phyloP scores from a whole-genome alignment of 2,113 vertebrate genomes.

The Suricata suricatta region DNA sequence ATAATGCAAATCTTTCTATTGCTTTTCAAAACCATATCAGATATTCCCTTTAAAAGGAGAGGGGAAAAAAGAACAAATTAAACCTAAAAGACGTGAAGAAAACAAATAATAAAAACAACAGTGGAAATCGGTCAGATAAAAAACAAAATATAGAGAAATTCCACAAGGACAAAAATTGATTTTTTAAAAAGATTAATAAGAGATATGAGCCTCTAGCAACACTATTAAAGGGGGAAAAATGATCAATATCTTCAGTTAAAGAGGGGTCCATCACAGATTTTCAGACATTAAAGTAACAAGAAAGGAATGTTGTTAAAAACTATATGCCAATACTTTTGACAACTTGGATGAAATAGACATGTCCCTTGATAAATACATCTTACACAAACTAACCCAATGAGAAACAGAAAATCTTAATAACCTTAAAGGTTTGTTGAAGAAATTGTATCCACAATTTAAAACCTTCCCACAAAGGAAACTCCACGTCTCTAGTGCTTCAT shows the following conservation, averaged over 20 bases:
- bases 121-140: background rate
- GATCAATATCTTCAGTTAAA: background rate
- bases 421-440: background rate
- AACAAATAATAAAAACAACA: background rate
- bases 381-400: background rate
- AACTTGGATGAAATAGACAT: background rate
- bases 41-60: background rate
- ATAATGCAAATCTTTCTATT: background rate
- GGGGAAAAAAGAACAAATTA: background rate
- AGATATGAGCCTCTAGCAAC: background rate
- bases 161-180: background rate
- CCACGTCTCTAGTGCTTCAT: background rate
- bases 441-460: constrained; percentile 29
- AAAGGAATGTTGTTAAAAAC: background rate
- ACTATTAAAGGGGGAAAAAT: background rate
- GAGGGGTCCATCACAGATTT: background rate
- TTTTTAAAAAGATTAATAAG: constrained; percentile 31
- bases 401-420: background rate
- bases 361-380: background rate
- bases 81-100: background rate
- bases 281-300: background rate
- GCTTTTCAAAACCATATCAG: background rate
- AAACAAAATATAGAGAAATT: background rate
- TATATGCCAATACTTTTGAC: background rate
- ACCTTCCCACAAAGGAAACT: background rate